Evolutionary conservation across 2,888 invertebrate genomes (phyloP).

Genomic region (Diachrysia chrysitis): DNA sequence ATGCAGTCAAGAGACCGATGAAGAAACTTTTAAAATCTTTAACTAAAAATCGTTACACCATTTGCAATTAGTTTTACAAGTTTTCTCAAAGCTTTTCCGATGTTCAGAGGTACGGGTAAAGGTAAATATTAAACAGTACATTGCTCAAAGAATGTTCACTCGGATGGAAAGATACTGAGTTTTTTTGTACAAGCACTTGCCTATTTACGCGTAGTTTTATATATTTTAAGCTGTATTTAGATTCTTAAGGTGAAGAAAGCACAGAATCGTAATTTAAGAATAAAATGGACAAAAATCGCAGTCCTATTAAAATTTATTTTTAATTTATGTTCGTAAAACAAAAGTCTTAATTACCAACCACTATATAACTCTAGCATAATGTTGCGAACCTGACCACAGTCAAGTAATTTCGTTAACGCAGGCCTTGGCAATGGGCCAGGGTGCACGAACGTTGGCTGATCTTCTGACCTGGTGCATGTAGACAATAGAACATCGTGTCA

Average conservation of each 20-base stretch:
- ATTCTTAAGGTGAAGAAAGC: not conserved
- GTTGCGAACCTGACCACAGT: not conserved
- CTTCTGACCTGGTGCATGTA: not conserved
- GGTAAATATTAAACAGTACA: constrained; percentile 6
- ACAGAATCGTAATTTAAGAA: no score
- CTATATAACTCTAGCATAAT: not conserved
- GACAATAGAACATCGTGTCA: not conserved
- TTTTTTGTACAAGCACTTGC: not conserved
- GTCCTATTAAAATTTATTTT: no score
- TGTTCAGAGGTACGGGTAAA: constrained; percentile 1
- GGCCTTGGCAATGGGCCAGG: not conserved
- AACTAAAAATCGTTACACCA: constrained; percentile 1
- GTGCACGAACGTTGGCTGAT: not conserved
- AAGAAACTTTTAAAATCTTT: not conserved
- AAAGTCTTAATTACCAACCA: not conserved
- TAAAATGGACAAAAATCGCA: no score
- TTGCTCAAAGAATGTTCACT: constrained; percentile 1
- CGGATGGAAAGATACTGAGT: constrained; percentile 7
- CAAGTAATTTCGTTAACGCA: not conserved
- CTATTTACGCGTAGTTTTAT: not conserved
- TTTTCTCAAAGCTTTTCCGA: constrained; percentile 1
- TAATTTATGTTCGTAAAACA: not conserved
- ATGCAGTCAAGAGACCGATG: not conserved
- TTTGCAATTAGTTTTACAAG: not conserved
- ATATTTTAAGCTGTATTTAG: not conserved